Base-by-base conservation (phyloP, 2,113 vertebrate genomes). In the Calyptommatus sinebrachiatus region DNA sequence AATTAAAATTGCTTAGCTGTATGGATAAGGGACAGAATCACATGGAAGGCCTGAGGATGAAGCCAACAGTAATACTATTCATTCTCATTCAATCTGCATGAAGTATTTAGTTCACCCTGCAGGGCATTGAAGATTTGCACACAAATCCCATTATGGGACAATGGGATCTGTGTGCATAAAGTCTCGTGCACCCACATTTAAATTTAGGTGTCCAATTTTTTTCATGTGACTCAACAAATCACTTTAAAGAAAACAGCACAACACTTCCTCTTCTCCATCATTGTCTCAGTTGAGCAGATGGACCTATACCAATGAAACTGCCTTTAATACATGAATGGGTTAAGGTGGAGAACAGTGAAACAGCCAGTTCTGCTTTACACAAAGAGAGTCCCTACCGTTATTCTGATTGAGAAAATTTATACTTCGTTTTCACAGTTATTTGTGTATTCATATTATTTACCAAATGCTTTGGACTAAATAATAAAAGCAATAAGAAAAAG, bases 111-210 rank as follows among this genome's bases (percentile, higher is more conserved):
- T 83, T 63, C 62, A 78, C 78, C 78, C 87, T 79, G 74, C 71
- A 85, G 45, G 65, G 80, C 87, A 78, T 9, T 71, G 48, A 61
- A 83, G 41, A 74, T 28, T 65, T 5, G 35, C 73, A 76, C 18
- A 87, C 81, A 91, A 94, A 91, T 91, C 88, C 78, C 67, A 77
- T 89, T 92, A 92, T 31, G 60, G 50, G 29, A 78, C 87, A 91
- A 91, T 87, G 83, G 83, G 88, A 91, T 91, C 91, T 91, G 81
- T 84, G 79, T 81, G 82, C 79, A 73, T 85, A 88, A 88, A 82
- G 86, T 86, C 82, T 80, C 57, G 53, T 86, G 82, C 53, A 77
- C 76, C 26, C 82, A 91, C 88, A 85, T 84, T 84, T 81, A 73
- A 77, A 89, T 90, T 88, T 88, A 82, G 76, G 57, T 80, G 70